Conservation (phyloP, 2,888 invertebrate species). For the Phortica okadai region DNA sequence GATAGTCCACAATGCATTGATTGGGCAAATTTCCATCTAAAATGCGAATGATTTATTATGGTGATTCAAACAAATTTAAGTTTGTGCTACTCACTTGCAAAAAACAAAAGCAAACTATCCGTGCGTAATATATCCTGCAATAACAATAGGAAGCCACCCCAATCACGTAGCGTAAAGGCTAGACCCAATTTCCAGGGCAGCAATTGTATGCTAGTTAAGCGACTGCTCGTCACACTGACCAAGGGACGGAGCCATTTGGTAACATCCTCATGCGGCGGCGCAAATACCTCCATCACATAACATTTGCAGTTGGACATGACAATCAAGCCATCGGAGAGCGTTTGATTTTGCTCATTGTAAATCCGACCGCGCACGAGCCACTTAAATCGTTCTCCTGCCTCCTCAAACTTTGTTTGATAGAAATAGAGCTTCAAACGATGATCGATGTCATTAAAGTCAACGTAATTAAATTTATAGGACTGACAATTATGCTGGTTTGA, state of each 20-base stretch:
- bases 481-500: slow-evolving; percentile 51
- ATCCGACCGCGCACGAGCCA: slow-evolving; percentile 78
- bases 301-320: slow-evolving; percentile 78
- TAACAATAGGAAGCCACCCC: slow-evolving; percentile 74
- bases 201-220: slow-evolving; percentile 77
- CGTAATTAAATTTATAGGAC: slow-evolving; percentile 78
- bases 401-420: slow-evolving; percentile 78
- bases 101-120: slow-evolving; percentile 77
- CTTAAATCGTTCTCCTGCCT: slow-evolving; percentile 78
- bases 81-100: slow-evolving; percentile 75
- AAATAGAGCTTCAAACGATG: slow-evolving; percentile 80
- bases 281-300: slow-evolving; percentile 78
- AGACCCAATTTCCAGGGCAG: slow-evolving; percentile 79
- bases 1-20: slow-evolving; percentile 73
- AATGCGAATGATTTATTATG: slow-evolving; percentile 26
- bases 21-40: slow-evolving; percentile 76
- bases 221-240: slow-evolving; percentile 77
- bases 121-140: slow-evolving; percentile 79
- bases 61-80: neutral
- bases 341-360: slow-evolving; percentile 74
- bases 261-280: slow-evolving; percentile 78
- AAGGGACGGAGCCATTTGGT: slow-evolving; percentile 78
- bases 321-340: slow-evolving; percentile 77
- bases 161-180: slow-evolving; percentile 76
- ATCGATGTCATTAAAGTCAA: slow-evolving; percentile 78